These are phyloP conservation scores for Triplophysa dalaica DNA, from an alignment of 2,113 vertebrate genomes.

Conservation along the genomic window DNA sequence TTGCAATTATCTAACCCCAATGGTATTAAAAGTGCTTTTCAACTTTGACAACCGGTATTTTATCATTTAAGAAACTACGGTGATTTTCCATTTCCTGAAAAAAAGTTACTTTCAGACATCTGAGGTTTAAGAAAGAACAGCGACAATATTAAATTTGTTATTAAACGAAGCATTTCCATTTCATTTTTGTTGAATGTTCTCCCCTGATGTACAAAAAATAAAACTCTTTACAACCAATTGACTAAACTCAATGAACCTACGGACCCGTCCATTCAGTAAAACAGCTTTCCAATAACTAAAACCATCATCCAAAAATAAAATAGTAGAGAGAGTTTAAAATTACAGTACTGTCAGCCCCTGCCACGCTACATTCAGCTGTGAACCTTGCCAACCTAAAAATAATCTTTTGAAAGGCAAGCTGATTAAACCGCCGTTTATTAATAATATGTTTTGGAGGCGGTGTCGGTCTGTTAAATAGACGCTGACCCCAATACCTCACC, in stretches of 20 bases:
- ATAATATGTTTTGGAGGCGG: conserved; percentile 23
- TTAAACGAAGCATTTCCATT: too few relatives aligned
- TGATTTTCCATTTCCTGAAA: too few relatives aligned
- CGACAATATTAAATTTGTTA: too few relatives aligned
- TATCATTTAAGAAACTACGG: too few relatives aligned
- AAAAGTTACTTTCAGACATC: too few relatives aligned
- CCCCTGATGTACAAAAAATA: too few relatives aligned
- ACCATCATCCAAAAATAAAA: conserved; percentile 14
- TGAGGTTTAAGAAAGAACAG: too few relatives aligned
- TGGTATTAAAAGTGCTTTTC: too few relatives aligned
- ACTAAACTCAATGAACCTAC: background rate
- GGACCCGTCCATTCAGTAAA: conserved; percentile 3
- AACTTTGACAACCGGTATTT: too few relatives aligned
- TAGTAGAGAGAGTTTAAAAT: conserved; percentile 14
- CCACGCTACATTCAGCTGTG: background rate
- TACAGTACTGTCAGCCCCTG: conserved; percentile 9
- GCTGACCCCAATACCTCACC: conserved; percentile 22
- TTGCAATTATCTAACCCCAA: too few relatives aligned
- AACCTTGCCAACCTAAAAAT: conserved; percentile 25
- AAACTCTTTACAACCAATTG: background rate
- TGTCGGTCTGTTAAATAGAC: conserved; percentile 13
- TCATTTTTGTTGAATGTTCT: too few relatives aligned
- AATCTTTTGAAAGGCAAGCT: conserved; percentile 17
- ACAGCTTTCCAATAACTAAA: conserved; percentile 11
- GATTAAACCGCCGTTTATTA: conserved; percentile 17